Percentiles rank a stretch among this genome's conserved stretches.
Evolutionary conservation across 2,888 invertebrate species (phyloP).

Genomic region (Carpatolechia fugitivella): DNA sequence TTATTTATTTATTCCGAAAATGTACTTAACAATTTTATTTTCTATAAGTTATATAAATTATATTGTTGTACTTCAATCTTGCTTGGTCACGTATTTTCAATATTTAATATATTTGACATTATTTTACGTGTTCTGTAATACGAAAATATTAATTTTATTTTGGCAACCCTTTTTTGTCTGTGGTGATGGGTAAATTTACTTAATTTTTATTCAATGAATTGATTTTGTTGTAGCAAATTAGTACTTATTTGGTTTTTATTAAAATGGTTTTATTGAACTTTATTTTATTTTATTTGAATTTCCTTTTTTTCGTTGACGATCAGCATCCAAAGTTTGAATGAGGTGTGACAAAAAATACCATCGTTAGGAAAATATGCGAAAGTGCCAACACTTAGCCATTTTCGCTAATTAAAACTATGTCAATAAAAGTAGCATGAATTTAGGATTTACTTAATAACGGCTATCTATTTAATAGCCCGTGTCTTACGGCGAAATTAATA

Average conservation of each 20-base stretch:
- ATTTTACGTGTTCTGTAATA: not conserved
- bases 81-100: conserved; percentile 9
- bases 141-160: conserved; percentile 24
- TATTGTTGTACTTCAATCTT: conserved; percentile 19
- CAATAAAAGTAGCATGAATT: conserved; percentile 49
- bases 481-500: no score
- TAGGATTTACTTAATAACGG: no score
- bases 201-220: conserved; percentile 45
- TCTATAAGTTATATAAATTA: conserved; percentile 16
- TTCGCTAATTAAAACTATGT: conserved; percentile 58
- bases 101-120: not conserved
- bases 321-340: not conserved
- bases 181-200: conserved; percentile 58
- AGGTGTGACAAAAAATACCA: not conserved
- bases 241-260: conserved; percentile 71
- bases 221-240: conserved; percentile 49
- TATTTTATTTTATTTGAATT: conserved; percentile 44
- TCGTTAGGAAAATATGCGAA: conserved; percentile 32
- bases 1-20: conserved; percentile 17
- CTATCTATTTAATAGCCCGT: no score
- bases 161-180: conserved; percentile 22
- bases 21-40: conserved; percentile 19
- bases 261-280: conserved; percentile 63
- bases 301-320: conserved; percentile 22
- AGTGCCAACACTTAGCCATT: conserved; percentile 53